Evolutionary conservation across 2,888 invertebrate species (phyloP), one percentile per base, ranked within the genome.

Genomic region (Drosophila rellima): DNA sequence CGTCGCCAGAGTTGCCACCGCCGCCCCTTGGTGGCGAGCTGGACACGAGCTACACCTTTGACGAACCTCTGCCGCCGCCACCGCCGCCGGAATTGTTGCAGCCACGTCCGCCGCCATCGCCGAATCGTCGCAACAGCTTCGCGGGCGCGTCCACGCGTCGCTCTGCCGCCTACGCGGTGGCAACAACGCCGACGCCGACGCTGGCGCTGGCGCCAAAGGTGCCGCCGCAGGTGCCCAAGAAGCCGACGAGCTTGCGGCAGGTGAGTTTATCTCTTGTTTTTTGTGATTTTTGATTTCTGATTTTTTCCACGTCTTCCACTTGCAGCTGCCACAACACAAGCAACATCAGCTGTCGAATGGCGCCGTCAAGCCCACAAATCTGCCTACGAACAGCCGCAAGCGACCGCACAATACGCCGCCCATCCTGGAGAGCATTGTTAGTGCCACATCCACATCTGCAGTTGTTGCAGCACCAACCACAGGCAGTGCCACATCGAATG

Each of bases 41-140:
- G 48, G 92, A 92, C 37, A 84, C 82, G 15, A 89, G 79, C 40
- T 85, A 90, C 11, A 91, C 89, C 26, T 86, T 90, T 29, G 93
- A 93, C 48, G 93, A 93, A 65, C 93, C 93, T 5, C 71, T 93
- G 74, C 93, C 93, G 13, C 92, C 92, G 57, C 93, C 92, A 59
- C 93, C 93, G 59, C 93, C 93, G 1, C 93, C 93, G 33, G 93
- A 93, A 82, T 82, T 93, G 42, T 69, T 93, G 15, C 91, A 91
- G 18, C 83, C 82, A 0, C 73, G 77, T 4, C 90, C 91, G 69
- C 88, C 90, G 18, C 88, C 91, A 40, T 90, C 92, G 59, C 91
- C 92, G 17, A 93, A 91, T 67, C 80, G 93, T 17, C 90, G 93
- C 64, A 93, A 93, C 70, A 93, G 93, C 66, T 93, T 93, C 72